Evolutionary conservation across 2,888 invertebrate species (phyloP), one percentile per base, ranked within the genome.

Genomic region (Sclerodermus sp.): DNA sequence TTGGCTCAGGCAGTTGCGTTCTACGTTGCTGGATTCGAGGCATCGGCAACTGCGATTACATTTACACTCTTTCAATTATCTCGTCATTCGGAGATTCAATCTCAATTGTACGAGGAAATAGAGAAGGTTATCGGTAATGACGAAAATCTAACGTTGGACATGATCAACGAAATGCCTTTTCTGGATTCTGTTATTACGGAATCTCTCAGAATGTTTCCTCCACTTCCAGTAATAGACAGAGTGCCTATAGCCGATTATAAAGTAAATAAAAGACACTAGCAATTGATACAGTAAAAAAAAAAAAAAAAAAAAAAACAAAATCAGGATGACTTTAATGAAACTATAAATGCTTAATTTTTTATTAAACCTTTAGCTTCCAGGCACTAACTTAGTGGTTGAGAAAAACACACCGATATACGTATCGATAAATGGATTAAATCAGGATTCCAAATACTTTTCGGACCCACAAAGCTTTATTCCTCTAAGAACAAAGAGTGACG

Each of bases 11-110:
- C 71, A 13, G 58, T 66, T 12, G 56, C 66, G 0, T 68, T 71
- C 45, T 70, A 60, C 29, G 50, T 67, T 1, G 71, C 71, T 44
- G 73, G 71, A 39, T 67, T 67, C 17, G 72, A 73, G 51, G 67
- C 70, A 1, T 57, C 54, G 1, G 63, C 70, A 9, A 64, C 64
- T 1, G 53, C 63, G 6, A 66, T 68, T n/a, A 60, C 71, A 1
- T 71, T 70, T 34, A 47, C 59, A 14, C 49, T 73, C 4, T 60
- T 60, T 15, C 63, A 71, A 49, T 55, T 73, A 36, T 64, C 71
- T 2, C 53, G 49, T 32, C 40, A 71, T 51, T 64, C 63, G 8
- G 57, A 63, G 17, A 45, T 58, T 40, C 61, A 67, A 50, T 47
- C 55, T 17, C 57, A 41, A 2, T 52, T 57, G 8, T 63, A 60